Evolutionary conservation across 1,140 invertebrate species (phyloP).

Genomic region (Lepidotrigona ventralis): DNA sequence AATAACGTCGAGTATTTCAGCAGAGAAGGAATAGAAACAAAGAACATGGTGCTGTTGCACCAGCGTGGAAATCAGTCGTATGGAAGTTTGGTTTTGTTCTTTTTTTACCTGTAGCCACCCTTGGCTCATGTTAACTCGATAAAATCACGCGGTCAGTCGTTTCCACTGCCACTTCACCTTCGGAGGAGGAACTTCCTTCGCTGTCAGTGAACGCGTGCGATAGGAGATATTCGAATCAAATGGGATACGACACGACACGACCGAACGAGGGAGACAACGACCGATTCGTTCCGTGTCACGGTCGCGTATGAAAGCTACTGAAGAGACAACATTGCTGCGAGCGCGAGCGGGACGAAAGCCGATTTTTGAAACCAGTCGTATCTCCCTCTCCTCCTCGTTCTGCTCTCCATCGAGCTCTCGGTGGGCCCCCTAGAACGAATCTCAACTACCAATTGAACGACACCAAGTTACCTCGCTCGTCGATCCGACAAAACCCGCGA

Average conservation of each 20-base stretch:
- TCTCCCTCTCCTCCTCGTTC: slow-evolving; percentile 31
- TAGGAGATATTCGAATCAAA: slow-evolving; percentile 1
- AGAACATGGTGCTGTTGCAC: not conserved
- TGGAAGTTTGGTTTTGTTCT: not conserved
- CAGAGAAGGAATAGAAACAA: not conserved
- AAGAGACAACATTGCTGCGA: slow-evolving; percentile 47
- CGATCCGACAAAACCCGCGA: not conserved
- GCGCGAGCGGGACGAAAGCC: slow-evolving; percentile 42
- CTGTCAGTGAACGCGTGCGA: not conserved
- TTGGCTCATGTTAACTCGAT: not conserved
- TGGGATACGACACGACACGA: not conserved
- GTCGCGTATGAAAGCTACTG: slow-evolving; percentile 48
- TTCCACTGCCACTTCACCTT: not conserved
- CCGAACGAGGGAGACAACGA: not conserved
- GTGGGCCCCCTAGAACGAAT: not conserved
- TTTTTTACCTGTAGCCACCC: slow-evolving; percentile 24
- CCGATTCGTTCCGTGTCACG: slow-evolving; percentile 44
- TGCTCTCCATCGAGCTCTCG: slow-evolving; percentile 3
- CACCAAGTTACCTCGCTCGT: not conserved
- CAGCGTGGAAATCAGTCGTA: too few species aligned
- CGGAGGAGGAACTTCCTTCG: too few species aligned
- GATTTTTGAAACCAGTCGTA: slow-evolving; percentile 59
- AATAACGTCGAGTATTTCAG: not conserved
- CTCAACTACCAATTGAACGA: slow-evolving; percentile 19
- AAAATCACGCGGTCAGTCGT: not conserved